Evolutionary conservation across 2,888 invertebrate genomes (phyloP).

Genomic region (Chymomyza procnemis): DNA sequence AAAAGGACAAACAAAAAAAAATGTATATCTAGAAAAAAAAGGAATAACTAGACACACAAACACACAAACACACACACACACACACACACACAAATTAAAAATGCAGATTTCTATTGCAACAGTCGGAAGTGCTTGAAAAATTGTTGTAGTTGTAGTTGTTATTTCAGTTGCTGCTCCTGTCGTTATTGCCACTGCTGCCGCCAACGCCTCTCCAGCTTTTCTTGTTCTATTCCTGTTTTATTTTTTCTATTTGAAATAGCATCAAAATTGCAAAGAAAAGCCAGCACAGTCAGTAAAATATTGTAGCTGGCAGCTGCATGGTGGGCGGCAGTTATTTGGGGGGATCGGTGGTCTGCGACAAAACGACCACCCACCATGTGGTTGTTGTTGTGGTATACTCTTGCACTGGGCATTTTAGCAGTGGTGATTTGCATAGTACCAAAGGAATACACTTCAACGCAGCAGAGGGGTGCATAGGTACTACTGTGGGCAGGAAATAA

Average conservation of each 20-base stretch:
- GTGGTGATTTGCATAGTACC: no score
- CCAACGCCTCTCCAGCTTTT: conserved; percentile 13
- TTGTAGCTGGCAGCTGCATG: conserved; percentile 66
- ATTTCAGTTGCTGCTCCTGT: conserved; percentile 29
- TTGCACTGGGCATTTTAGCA: no score
- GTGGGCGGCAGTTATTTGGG: conserved; percentile 4
- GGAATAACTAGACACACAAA: conserved; percentile 6
- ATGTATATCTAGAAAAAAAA: conserved; percentile 8
- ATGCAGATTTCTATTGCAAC: conserved; percentile 69
- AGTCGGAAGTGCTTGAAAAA: conserved; percentile 64
- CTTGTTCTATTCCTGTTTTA: conserved; percentile 38
- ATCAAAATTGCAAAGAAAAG: conserved; percentile 64
- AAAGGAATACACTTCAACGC: no score
- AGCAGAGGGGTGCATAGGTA: no score
- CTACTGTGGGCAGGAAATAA: no score
- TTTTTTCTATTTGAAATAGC: conserved; percentile 47
- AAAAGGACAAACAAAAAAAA: background rate
- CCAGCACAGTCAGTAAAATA: conserved; percentile 65
- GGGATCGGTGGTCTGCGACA: background rate
- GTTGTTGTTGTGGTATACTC: background rate
- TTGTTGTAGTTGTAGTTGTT: conserved; percentile 48
- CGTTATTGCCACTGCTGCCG: conserved; percentile 37
- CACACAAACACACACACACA: conserved; percentile 9
- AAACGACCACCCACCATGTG: background rate
- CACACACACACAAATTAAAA: conserved; percentile 51